Conservation (phyloP, 92 coral and sea anemone species). For the Diadumene lineata region DNA sequence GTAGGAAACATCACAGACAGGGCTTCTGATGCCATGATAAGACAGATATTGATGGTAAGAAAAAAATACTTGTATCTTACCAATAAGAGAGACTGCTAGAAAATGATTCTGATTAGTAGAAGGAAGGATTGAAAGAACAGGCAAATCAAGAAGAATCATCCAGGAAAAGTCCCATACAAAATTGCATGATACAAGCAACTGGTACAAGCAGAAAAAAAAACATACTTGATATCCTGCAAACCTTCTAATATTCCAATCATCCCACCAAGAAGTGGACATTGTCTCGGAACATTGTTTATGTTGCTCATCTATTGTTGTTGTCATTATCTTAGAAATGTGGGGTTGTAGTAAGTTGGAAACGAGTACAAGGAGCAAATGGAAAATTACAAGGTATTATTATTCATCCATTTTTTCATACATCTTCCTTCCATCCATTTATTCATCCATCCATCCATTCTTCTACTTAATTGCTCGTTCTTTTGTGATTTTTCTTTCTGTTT, state of each 20-base stretch:
- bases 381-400: conserved; percentile 78
- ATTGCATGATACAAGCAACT: no score
- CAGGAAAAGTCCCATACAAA: no score
- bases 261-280: no score
- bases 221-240: no score
- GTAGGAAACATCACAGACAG: conserved; percentile 99
- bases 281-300: no score
- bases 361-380: conserved; percentile 97
- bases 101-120: no score
- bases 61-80: neutral
- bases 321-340: conserved; percentile 77
- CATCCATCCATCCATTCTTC: neutral
- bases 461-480: no score
- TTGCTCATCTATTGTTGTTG: neutral
- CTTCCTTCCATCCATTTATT: neutral
- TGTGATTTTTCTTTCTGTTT: neutral
- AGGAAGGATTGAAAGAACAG: no score
- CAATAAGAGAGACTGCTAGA: neutral
- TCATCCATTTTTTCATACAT: neutral
- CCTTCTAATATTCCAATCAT: no score
- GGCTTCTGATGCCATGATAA: conserved; percentile 96
- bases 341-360: conserved; percentile 93
- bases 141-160: no score
- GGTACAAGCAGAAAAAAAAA: no score
- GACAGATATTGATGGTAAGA: conserved; percentile 93